These are phyloP conservation scores for Halocynthia aurantium DNA, from an alignment of 23 tunicate species.

Conservation along the genomic window DNA sequence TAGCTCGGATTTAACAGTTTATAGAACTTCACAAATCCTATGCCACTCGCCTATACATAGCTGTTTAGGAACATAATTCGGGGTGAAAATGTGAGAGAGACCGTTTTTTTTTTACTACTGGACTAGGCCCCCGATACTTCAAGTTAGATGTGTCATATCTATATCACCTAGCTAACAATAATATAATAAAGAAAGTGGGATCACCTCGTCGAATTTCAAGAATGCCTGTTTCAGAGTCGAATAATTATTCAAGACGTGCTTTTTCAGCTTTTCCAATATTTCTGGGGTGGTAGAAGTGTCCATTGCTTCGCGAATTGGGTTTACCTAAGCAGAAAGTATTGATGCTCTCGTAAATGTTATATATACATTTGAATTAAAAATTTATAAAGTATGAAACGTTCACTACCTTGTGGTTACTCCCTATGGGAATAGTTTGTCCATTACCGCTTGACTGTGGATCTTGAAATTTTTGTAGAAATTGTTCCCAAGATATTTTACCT, in stretches of 20 bases:
- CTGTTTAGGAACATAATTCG: background rate
- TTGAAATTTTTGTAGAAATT: conserved; percentile 80
- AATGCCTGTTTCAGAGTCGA: conserved; percentile 76
- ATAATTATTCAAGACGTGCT: conserved; percentile 56
- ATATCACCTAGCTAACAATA: background rate
- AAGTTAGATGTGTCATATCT: background rate
- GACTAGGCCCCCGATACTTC: background rate
- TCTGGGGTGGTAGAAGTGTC: conserved; percentile 46
- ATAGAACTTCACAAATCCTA: background rate
- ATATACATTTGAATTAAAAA: background rate
- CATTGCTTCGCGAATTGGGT: conserved; percentile 69
- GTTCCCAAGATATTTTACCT: conserved; percentile 92
- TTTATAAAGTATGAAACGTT: background rate
- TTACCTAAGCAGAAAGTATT: conserved; percentile 40
- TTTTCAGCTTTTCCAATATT: conserved; percentile 39
- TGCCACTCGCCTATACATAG: background rate
- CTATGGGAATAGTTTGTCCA: conserved; percentile 91
- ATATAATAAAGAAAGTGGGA: background rate
- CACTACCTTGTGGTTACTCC: conserved; percentile 83
- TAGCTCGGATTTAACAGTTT: background rate
- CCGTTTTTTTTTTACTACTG: background rate
- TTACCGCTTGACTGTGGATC: conserved; percentile 87
- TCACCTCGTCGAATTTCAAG: conserved; percentile 77
- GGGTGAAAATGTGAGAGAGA: background rate
- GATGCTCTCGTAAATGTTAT: background rate